Evolutionary conservation across 2,888 invertebrate genomes (phyloP), one percentile per base, ranked within the genome.

Genomic region (Metopia argyrocephala): DNA sequence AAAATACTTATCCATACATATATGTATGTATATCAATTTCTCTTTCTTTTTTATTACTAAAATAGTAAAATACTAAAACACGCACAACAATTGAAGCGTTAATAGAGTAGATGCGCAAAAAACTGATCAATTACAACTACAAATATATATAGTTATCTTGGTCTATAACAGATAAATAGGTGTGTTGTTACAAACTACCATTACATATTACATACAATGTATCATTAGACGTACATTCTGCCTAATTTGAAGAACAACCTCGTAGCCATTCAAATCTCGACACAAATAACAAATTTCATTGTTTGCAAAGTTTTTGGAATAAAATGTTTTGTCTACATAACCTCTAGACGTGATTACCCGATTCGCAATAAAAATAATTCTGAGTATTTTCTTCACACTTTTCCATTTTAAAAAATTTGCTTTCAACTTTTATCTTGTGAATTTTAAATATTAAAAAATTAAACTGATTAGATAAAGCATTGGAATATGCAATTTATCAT

Each of bases 191-290:
- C 89, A 89, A 79, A 31, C 85, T 87, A 23, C 89, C 89, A 54
- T 87, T 87, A 75, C 89, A 88, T 12, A 86, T 85, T 1, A 86
- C 86, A 74, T 89, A 89, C 74, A 85, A 87, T 5, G 87, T 89
- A 86, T 88, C 89, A 50, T 85, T 86, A 38, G 75, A 64, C 3
- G 84, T 86, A 65, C 88, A 89, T 54, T 89, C 88, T 45, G 84
- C 84, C 9, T 88, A 85, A 38, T 86, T 76, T 0, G 83, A 73
- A 3, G 85, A 84, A 79, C 89, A 89, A 6, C 88, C 89, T 0
- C 89, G 75, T 88, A 89, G 9, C 83, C 85, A 57, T 87, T 84
- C 3, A 46, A 25, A 23, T 79, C 85, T 21, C 87, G 87, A 70
- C 89, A 89, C 31, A 85, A 27, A 52, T 88, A 85, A 65, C 89